Evolutionary conservation across 2,113 vertebrate genomes (phyloP), one percentile per base, ranked within the genome.

Genomic region (Mastomys natalensis): DNA sequence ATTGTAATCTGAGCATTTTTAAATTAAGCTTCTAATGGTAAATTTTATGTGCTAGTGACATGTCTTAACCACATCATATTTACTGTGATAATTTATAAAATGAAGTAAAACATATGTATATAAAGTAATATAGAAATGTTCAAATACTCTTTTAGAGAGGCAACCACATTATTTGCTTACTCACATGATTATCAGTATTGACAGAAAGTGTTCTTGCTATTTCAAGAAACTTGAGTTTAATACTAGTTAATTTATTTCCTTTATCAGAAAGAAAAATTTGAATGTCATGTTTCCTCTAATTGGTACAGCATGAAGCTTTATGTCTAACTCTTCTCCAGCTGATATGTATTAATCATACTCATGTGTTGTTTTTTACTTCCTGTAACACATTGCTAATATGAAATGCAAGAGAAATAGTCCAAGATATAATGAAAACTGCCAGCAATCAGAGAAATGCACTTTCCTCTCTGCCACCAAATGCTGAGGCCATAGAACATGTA

Each of bases 221-320:
- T 96, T 93, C n/a, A 53, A 31, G 11, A 95, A 96, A 89, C 92
- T 37, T 81, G 51, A 97, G 81, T 72, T 95, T 94, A 94, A 73
- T 72, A 8, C 34, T 76, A 66, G 10, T 76, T 95, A 95, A 24
- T 93, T 21, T 77, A 34, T 22, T 91, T 91, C 82, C 4, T 81
- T 91, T 10, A 94, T 43, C 21, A 93, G 40, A 94, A 95, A 77
- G 37, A 94, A 82, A 84, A 74, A 24, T 13, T 87, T 90, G 43
- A 91, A 86, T 80, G 34, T 43, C 72, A 48, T 62, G 0, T 72
- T 31, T 29, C 34, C 24, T 84, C 84, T 87, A 93, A 87, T 95
- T 87, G 90, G 7, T 95, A 51, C 3, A 89, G 7, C 48, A 19
- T 91, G 72, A 96, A 24, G 2, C 2, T 92, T 45, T 81, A 58